phyloP scores from a whole-genome alignment of 92 coral and sea anemone genomes.

The Palythoa grandis region DNA sequence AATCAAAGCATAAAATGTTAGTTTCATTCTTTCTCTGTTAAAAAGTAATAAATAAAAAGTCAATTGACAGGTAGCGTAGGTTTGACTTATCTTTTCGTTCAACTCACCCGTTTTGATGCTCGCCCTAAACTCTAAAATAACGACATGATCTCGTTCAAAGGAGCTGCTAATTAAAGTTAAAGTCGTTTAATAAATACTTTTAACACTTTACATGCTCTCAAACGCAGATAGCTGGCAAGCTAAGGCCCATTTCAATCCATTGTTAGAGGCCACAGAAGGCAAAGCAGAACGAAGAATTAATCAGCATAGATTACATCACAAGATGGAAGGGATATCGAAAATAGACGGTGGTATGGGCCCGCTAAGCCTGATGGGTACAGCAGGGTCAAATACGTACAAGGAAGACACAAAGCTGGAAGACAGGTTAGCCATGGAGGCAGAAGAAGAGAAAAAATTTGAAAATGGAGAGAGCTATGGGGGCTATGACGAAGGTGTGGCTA shows the following conservation, averaged over 20 bases:
- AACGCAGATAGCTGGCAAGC: constrained; percentile 47
- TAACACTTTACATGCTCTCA: not conserved
- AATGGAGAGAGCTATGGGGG: constrained; percentile 79
- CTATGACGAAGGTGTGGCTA: constrained; percentile 72
- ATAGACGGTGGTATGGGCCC: constrained; percentile 69
- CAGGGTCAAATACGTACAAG: constrained; percentile 67
- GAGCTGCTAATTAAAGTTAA: too few species aligned
- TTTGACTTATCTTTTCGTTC: too few species aligned
- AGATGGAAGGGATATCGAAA: constrained; percentile 72
- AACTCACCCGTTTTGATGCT: too few species aligned
- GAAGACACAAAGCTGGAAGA: constrained; percentile 94
- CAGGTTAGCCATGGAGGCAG: constrained; percentile 95
- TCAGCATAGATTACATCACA: constrained; percentile 78
- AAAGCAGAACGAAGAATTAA: constrained; percentile 68
- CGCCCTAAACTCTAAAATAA: too few species aligned
- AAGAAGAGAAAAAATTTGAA: constrained; percentile 95
- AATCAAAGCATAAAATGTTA: too few species aligned
- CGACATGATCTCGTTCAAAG: too few species aligned
- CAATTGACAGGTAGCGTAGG: too few species aligned
- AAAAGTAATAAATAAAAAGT: too few species aligned
- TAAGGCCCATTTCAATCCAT: constrained; percentile 36
- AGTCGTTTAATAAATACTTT: not conserved
- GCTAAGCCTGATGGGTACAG: constrained; percentile 57
- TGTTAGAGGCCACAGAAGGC: constrained; percentile 49
- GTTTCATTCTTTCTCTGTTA: too few species aligned